A percentile compares a stretch with the other conserved stretches of the same genome.
phyloP scores from a whole-genome alignment of 2,888 invertebrate genomes.

The Candidula unifasciata region DNA sequence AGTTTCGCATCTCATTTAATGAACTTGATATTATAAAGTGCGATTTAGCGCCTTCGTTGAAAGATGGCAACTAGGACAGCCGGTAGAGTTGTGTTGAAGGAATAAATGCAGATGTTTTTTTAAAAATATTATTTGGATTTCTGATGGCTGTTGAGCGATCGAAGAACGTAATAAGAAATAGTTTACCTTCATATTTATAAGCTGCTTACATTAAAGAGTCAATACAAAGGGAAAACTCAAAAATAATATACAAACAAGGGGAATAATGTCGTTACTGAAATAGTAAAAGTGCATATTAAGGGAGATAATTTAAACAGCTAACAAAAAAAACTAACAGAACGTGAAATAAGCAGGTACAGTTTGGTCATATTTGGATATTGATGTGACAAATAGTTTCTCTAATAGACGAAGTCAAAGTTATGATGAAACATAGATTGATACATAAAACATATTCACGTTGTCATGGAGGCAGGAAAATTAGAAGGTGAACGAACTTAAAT shows the following conservation, averaged over 20 bases:
- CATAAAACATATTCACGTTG: too few relatives aligned
- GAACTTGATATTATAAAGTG: slow-evolving; percentile 2
- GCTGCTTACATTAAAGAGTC: neutral
- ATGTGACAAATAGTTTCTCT: too few relatives aligned
- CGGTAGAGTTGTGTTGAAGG: neutral
- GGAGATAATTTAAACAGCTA: neutral
- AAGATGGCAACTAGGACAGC: slow-evolving; percentile 1
- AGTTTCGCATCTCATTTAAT: slow-evolving; percentile 24
- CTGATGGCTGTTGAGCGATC: neutral
- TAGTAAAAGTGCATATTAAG: neutral
- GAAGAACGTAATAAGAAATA: neutral
- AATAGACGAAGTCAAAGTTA: too few relatives aligned
- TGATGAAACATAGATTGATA: too few relatives aligned
- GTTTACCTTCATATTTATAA: neutral
- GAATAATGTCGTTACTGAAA: neutral
- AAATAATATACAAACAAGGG: neutral
- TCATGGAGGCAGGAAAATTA: too few relatives aligned
- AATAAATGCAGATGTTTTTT: neutral
- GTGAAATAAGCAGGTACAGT: too few relatives aligned
- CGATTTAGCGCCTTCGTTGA: neutral
- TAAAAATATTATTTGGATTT: slow-evolving; percentile 5
- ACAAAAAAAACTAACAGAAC: neutral
- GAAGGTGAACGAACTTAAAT: too few relatives aligned
- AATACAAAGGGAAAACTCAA: neutral
- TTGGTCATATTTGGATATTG: too few relatives aligned